Conservation (phyloP, 2,113 vertebrate genomes). For the Oenanthe oenanthe region DNA sequence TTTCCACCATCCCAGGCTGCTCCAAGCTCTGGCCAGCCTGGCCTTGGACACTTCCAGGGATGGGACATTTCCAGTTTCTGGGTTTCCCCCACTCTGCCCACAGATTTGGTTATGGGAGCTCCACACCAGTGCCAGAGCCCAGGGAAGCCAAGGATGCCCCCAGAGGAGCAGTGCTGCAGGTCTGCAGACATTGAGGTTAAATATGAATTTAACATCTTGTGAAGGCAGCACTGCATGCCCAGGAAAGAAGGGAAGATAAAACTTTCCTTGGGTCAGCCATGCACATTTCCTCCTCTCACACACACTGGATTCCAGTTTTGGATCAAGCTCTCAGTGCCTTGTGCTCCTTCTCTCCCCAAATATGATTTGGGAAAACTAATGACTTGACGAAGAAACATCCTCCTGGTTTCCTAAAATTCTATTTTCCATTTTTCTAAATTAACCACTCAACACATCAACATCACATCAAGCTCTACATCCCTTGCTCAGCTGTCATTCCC, state of each 20-base stretch:
- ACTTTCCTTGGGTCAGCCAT: neutral
- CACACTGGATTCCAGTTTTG: neutral
- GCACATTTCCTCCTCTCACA: neutral
- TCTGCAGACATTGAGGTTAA: neutral
- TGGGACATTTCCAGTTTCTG: neutral
- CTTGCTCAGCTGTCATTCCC: accelerated
- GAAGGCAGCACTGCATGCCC: neutral
- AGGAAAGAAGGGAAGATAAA: neutral
- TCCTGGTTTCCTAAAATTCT: neutral
- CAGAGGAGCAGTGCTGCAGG: neutral
- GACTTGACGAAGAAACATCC: neutral
- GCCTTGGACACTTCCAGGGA: neutral
- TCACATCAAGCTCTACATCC: neutral
- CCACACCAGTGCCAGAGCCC: neutral
- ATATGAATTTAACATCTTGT: accelerated
- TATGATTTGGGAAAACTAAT: neutral
- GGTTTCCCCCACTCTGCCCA: accelerated
- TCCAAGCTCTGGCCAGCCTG: neutral
- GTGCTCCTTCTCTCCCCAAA: neutral
- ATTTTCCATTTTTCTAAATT: neutral
- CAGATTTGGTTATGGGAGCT: neutral
- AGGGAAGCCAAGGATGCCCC: neutral
- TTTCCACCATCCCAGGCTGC: neutral
- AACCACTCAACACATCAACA: neutral
- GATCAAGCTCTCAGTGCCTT: neutral